Base-by-base conservation (phyloP, 2,113 vertebrate genomes). In the Gobius niger region DNA sequence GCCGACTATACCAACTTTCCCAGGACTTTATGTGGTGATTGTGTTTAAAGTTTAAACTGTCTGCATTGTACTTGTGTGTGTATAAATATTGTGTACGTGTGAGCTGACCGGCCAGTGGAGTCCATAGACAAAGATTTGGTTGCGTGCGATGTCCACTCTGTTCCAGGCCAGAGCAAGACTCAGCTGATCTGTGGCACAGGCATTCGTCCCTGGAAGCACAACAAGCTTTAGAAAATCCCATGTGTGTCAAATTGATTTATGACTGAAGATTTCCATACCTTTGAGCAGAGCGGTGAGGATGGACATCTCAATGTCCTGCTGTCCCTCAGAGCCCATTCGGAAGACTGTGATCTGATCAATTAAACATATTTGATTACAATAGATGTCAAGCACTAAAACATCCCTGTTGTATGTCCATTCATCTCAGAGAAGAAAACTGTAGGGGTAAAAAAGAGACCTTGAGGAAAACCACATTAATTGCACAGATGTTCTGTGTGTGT, bases 111-210 rank as follows among this genome's bases (percentile, higher is more conserved):
- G 98, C 92, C 95, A 96, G 76, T 95, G 95, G 68, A 94, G 95
- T 70, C 98, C 97, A 0, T 96, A 97, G 50, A 99, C 94, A 64
- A 99, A 99, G 88, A 99, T 98, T 69, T 99, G 98, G 82, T 94
- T 99, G 63, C 94, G 93, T n/a, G 98, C 98, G 46, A 99, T 99
- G 77, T 99, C 98, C 34, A 99, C 98, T 7, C 98, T 89, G 82
- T 99, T 99, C 98, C 98, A 99, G 63, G 98, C 98, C 88, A 99
- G 89, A 34, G 96, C 98, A 88, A 99, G 74, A 54, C 96, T 98
- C 81, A 99, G 91, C 88, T 99, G 98, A 76, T 99, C 97, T 0
- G 96, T 94, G 0, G 98, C 95, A 0, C 96, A 97, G 0, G 95
- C 97, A 6, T 99, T 99, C 0, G 98, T 99, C 67, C 97, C 97